phyloP scores from a whole-genome alignment of 2,888 invertebrate species.

The Aphidius colemani region DNA sequence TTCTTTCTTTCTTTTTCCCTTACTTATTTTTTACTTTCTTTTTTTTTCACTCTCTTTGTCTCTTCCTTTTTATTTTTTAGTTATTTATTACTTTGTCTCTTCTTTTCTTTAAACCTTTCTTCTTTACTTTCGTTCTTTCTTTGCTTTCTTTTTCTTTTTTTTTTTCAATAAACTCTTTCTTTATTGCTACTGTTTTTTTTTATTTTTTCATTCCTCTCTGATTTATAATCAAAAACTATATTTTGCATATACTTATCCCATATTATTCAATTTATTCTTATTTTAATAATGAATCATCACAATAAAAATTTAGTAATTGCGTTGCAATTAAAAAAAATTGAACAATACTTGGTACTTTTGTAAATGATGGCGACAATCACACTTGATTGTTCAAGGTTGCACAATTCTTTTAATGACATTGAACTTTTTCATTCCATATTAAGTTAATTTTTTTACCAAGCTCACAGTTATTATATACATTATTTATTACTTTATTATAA shows the following conservation, averaged over 20 bases:
- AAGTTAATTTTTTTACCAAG: too few species aligned
- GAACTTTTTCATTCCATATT: too few species aligned
- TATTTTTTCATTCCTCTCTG: conserved; percentile 1
- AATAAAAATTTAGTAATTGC: neutral
- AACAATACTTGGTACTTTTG: conserved; percentile 4
- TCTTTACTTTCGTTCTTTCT: too few species aligned
- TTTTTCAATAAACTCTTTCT: too few species aligned
- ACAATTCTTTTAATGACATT: too few species aligned
- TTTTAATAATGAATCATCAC: conserved; percentile 12
- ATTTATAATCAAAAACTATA: neutral
- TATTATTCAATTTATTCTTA: conserved; percentile 10
- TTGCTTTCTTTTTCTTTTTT: too few species aligned
- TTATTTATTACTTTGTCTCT: too few species aligned
- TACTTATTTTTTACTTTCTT: neutral
- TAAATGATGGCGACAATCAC: conserved; percentile 23
- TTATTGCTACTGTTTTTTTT: conserved; percentile 9
- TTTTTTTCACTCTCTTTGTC: neutral
- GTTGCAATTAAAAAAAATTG: neutral
- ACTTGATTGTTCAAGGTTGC: too few species aligned
- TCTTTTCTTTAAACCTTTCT: too few species aligned
- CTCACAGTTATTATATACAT: too few species aligned
- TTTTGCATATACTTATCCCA: conserved; percentile 1
- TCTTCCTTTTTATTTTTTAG: too few species aligned
- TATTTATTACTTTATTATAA: too few species aligned
- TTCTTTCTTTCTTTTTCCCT: neutral